phyloP scores from a whole-genome alignment of 2,888 invertebrate genomes.

The Cyclophora punctaria region DNA sequence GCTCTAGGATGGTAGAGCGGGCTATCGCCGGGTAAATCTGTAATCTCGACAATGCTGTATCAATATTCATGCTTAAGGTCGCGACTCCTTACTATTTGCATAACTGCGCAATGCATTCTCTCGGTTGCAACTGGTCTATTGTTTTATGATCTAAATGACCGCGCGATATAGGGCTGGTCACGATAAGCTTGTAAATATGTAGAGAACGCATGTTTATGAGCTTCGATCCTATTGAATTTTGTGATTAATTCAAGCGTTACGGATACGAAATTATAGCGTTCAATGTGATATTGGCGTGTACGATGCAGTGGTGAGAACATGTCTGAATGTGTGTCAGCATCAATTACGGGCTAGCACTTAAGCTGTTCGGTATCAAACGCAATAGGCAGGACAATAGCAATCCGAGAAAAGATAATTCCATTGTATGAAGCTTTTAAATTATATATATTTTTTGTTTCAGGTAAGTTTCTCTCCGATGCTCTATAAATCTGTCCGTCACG shows the following conservation, averaged over 20 bases:
- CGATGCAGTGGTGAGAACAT: no score
- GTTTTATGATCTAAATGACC: conserved; percentile 75
- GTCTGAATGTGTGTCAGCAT: conserved; percentile 11
- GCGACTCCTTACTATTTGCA: conserved; percentile 70
- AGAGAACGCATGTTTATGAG: conserved; percentile 35
- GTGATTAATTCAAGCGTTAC: neutral
- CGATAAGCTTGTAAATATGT: conserved; percentile 63
- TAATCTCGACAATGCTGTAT: conserved; percentile 69
- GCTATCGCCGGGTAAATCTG: conserved; percentile 61
- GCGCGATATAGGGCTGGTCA: conserved; percentile 64
- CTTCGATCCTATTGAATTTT: conserved; percentile 24
- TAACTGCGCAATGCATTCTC: conserved; percentile 69
- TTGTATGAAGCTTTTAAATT: conserved; percentile 21
- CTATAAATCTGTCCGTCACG: conserved; percentile 22
- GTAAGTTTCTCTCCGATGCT: conserved; percentile 14
- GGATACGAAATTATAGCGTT: neutral
- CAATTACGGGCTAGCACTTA: conserved; percentile 10
- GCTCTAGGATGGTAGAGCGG: conserved; percentile 53
- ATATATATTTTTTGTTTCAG: conserved; percentile 20
- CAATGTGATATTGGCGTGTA: neutral
- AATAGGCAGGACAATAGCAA: conserved; percentile 23
- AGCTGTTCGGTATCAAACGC: conserved; percentile 10
- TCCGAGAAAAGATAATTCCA: conserved; percentile 19
- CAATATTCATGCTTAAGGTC: conserved; percentile 73
- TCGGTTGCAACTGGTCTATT: conserved; percentile 69